phyloP scores from a whole-genome alignment of 2,113 vertebrate species.

The Melanerpes formicivorus region DNA sequence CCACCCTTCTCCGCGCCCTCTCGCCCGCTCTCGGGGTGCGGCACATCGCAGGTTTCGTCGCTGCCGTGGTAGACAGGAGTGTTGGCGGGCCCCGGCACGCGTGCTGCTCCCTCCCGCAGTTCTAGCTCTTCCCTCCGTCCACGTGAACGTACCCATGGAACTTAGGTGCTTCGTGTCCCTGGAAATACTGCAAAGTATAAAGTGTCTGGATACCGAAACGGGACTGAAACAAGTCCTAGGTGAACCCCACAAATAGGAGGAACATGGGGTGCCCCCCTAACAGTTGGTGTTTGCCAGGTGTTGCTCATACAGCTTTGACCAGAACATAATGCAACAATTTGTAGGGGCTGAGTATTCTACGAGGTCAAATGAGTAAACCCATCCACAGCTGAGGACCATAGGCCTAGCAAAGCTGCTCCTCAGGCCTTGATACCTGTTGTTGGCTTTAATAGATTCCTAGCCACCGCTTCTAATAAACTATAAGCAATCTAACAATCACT shows the following conservation, averaged over 20 bases:
- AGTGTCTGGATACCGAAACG: no score
- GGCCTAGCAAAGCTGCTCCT: neutral
- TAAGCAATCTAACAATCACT: neutral
- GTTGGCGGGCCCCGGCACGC: neutral
- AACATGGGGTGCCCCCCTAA: neutral
- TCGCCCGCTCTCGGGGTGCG: neutral
- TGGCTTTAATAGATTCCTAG: neutral
- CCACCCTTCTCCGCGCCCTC: neutral
- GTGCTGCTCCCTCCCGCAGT: rapidly evolving
- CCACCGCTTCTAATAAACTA: neutral
- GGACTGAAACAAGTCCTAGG: neutral
- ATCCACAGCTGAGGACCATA: rapidly evolving
- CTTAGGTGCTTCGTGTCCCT: rapidly evolving
- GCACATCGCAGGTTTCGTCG: no score
- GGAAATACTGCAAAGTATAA: rapidly evolving
- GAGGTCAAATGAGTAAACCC: neutral
- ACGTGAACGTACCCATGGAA: rapidly evolving
- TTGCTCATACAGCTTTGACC: rapidly evolving
- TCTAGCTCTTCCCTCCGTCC: no score
- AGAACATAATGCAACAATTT: rapidly evolving
- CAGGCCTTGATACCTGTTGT: neutral
- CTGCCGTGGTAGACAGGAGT: neutral
- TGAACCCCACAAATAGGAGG: neutral
- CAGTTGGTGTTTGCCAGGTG: rapidly evolving
- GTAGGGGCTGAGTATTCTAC: neutral